Evolutionary conservation across 2,888 invertebrate genomes (phyloP), one percentile per base, ranked within the genome.

Genomic region (Neocrepidodera transversa): DNA sequence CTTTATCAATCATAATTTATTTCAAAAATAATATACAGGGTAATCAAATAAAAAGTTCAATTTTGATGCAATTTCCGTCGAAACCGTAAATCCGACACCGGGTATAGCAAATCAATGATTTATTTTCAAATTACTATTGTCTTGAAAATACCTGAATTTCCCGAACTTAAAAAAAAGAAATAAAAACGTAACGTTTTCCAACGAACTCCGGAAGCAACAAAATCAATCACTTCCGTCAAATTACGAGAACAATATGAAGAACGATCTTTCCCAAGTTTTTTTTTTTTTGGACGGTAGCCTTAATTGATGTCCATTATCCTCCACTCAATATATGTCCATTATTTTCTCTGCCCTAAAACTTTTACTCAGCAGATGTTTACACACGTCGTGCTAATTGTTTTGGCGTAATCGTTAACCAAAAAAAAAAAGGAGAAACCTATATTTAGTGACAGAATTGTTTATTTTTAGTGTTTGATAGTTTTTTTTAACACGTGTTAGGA

Each of bases 271-370:
- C 52, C 56, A 43, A 35, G 28, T 58, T 48, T 40, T 59, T 63
- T 65, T 56, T 56, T 47, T 59, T n/a, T n/a, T n/a, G n/a, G n/a
- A 36, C 28, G 54, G 51, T 45, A 51, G 17, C 57, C 61, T 58
- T 67, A 67, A 67, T 67, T 64, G 63, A 59, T 61, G 61, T 57
- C 65, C 61, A 65, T 67, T 65, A 67, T 65, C 60, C 63, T 60
- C 58, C 59, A 45, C 54, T 59, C 63, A 60, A 67, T 67, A 65
- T 64, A 58, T 53, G 59, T 49, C 60, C 65, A 64, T 67, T 64
- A 64, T 63, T 66, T 67, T 65, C 59, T 60, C 54, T 49, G 36
- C 49, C 45, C 50, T 57, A 30, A 48, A 63, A 57, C 59, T 59
- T 59, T 50, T 18, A 38, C 36, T 50, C 56, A 50, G 50, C 40